Percentiles rank a stretch among this genome's conserved stretches.
phyloP scores from a whole-genome alignment of 2,797 vertebrate genomes.

The Silurus lanzhouensis region DNA sequence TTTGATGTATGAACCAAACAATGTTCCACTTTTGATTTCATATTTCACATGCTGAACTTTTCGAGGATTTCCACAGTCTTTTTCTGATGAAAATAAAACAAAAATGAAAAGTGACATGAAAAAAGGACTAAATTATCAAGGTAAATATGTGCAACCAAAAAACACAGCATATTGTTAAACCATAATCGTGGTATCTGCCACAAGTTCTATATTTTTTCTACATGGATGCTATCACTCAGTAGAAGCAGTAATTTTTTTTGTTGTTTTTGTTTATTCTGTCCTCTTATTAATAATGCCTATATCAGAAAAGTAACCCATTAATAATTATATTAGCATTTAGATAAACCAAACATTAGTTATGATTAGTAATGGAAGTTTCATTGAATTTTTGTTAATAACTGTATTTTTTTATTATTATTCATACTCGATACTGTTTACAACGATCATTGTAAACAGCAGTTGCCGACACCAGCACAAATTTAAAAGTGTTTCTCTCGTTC shows the following conservation, averaged over 20 bases:
- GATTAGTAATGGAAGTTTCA: neutral
- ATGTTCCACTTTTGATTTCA: constrained; percentile 16
- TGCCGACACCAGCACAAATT: neutral
- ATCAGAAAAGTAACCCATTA: neutral
- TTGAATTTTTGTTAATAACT: neutral
- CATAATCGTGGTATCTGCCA: neutral
- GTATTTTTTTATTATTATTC: neutral
- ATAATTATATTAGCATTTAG: neutral
- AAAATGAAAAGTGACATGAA: neutral
- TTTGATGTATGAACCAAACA: constrained; percentile 44
- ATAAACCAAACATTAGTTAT: neutral
- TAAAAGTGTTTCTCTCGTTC: neutral
- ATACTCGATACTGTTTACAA: neutral
- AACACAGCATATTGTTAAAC: neutral
- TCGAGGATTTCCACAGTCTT: constrained; percentile 64
- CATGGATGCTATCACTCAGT: neutral
- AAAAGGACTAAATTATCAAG: neutral
- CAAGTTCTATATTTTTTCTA: neutral
- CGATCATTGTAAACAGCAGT: no score
- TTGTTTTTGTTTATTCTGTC: neutral
- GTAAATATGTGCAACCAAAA: neutral
- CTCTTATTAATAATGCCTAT: neutral
- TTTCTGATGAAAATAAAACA: constrained; percentile 59
- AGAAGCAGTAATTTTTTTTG: neutral
- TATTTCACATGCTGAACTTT: constrained; percentile 47